Evolutionary conservation across 1,140 invertebrate genomes (phyloP).

Genomic region (Xylocopa sonorina): DNA sequence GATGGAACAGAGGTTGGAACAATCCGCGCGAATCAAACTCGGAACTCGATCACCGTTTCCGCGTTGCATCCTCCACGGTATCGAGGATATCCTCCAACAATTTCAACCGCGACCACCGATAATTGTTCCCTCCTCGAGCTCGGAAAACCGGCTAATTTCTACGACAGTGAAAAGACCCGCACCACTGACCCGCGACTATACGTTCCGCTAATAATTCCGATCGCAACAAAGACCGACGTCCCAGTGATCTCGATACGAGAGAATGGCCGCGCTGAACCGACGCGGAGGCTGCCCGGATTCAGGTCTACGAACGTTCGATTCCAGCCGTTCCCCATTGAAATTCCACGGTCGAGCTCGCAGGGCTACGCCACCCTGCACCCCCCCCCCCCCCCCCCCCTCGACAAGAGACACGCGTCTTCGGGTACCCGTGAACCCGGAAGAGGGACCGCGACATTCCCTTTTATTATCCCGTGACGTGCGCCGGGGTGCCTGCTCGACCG

Average conservation of each 20-base stretch:
- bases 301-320: background rate
- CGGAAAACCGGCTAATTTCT: too few species aligned
- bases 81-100: background rate
- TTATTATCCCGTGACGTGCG: constrained; percentile 59
- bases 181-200: too few species aligned
- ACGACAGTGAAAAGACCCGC: too few species aligned
- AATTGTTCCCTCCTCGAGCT: too few species aligned
- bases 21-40: too few species aligned
- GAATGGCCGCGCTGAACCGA: background rate
- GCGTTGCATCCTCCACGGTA: background rate
- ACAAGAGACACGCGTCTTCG: background rate
- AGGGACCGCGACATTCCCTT: constrained; percentile 43
- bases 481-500: constrained; percentile 63
- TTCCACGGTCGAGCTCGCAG: background rate
- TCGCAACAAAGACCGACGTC: background rate
- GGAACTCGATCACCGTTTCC: too few species aligned
- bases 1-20: too few species aligned
- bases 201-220: too few species aligned
- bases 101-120: too few species aligned
- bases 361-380: too few species aligned
- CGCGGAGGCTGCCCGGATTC: background rate
- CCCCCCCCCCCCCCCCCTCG: too few species aligned
- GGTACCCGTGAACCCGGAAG: background rate
- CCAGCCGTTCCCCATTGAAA: background rate
- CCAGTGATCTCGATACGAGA: background rate